Base-by-base conservation (phyloP, 2,888 invertebrate species). In the Agriotes lineatus region DNA sequence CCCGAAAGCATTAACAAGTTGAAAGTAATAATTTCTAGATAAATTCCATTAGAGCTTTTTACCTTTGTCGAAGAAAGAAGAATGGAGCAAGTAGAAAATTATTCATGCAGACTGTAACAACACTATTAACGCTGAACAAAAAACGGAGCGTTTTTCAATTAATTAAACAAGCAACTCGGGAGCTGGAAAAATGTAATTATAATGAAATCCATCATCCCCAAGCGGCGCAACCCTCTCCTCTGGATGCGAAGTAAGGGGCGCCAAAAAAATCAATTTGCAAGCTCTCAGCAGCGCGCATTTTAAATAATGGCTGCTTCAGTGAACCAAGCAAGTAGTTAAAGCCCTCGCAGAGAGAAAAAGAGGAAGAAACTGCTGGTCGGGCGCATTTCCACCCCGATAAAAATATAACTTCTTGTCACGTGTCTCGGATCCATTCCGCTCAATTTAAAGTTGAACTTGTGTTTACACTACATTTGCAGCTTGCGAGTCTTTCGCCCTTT, bases 381-480 rank as follows among this genome's bases (percentile, higher is more conserved):
- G 48, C 70, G 59, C 52, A 42, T 72, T 76, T 75, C 71, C 74
- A 77, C 76, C 76, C 68, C 75, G 78, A 78, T 78, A 78, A 80
- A 80, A 81, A 81, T 81, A 81, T 80, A 81, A 81, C 79, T 80
- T 79, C 80, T 80, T 78, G 80, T 80, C 80, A 80, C 80, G 80
- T 79, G 80, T 77, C 77, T 75, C 74, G 75, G 79, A 80, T 81
- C 77, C 76, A 80, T 80, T 81, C 79, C 79, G 78, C 80, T 80
- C 80, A 81, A 80, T 81, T 81, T 80, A 79, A 81, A 81, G 78
- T 80, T 80, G 75, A 77, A 80, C 78, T 75, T 76, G 75, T 81
- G 81, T 81, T 81, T 80, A 80, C 81, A 80, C 77, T 80, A 80
- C 80, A 80, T 80, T 81, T 80, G 76, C 77, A 78, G 75, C 75